Base-by-base conservation (phyloP, 2,113 vertebrate genomes). In the Cyprinodon brontotheroides region DNA sequence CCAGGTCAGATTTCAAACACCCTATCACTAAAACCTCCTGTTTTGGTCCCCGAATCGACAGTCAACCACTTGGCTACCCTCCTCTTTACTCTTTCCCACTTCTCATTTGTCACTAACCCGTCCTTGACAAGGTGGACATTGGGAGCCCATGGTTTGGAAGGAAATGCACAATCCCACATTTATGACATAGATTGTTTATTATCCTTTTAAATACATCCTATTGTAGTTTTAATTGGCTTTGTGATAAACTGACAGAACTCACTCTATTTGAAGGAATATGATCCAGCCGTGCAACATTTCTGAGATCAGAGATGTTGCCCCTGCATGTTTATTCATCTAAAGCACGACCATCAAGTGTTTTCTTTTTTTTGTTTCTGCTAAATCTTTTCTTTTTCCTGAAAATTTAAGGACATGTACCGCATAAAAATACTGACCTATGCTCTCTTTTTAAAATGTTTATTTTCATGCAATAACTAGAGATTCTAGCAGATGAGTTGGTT, bases 1-100 rank as follows among this genome's bases (percentile, higher is more conserved):
- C 98, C 96, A 98, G 98, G 98, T 99, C 95, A 97, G 97, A 94
- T 80, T 82, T 87, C 77, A 83, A 89, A 86, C 74, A 73, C 73
- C 82, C 76, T 43, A 81, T 84, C 88, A 89, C 48, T 64, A 61
- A 78, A 81, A 66, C 81, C 80, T 53, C 41, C 37, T 59, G 37
- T 11, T 15, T 64, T 67, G 65, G 17, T 69, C 80, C 65, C 72
- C 38, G 62, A 83, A 73, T 84, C 15, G 63, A 74, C 78, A 62
- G 20, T 40, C 72, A 61, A 68, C 78, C 85, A 77, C 77, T 79
- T 43, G 70, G 69, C 70, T 77, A 53, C 79, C 80, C 66, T 82
- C 74, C 72, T 75, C 65, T 79, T 71, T 60, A 77, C 77, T 86
- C 70, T 75, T 71, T 72, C 66, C 64, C 45, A 63, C 48, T 81